Base-by-base conservation (phyloP, 2,888 invertebrate genomes). In the Lochmaea capreae region DNA sequence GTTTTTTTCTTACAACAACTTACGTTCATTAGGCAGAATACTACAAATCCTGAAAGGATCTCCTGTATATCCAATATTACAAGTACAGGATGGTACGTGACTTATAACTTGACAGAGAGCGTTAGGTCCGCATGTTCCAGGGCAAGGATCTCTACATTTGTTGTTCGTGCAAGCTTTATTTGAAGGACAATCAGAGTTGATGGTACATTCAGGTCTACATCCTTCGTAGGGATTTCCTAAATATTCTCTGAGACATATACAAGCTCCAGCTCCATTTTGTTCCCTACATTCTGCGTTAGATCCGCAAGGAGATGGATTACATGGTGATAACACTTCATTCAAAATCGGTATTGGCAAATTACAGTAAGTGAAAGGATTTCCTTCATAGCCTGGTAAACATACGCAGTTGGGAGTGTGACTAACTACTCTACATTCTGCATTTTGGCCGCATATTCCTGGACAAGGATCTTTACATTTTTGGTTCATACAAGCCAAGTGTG, bases 401-500 rank as follows among this genome's bases (percentile, higher is more conserved):
- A 90, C 91, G 84, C 95, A 95, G 79, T 92, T 91, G 5, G 95
- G 93, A 16, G 92, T 89, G 83, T 95, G 95, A 82, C 92, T 92
- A 79, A 93, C 91, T 12, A 94, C 93, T 83, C 89, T 89, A 82
- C 95, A 95, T 76, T 91, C 88, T 0, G 95, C 93, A 77, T 90
- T 91, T 70, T 90, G 85, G n/a, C 94, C 95, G 85, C 95, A 95
- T 11, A 92, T 91, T 58, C 93, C 94, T 10, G 92, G 92, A 82
- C 95, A 95, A 2, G 95, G 94, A 85, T 95, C 92, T 67, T 89
- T 87, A 86, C 95, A 95, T 85, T 91, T 92, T 83, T 93, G 90
- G 83, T 90, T 92, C 63, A 92, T 92, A 82, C 94, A 94, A n/a
- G 94, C 93, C 81, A 90, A 88, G 76, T 92, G 91, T 81, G 91